Conservation (phyloP, 2,888 invertebrate genomes). For the Lasioglossum villosulum region DNA sequence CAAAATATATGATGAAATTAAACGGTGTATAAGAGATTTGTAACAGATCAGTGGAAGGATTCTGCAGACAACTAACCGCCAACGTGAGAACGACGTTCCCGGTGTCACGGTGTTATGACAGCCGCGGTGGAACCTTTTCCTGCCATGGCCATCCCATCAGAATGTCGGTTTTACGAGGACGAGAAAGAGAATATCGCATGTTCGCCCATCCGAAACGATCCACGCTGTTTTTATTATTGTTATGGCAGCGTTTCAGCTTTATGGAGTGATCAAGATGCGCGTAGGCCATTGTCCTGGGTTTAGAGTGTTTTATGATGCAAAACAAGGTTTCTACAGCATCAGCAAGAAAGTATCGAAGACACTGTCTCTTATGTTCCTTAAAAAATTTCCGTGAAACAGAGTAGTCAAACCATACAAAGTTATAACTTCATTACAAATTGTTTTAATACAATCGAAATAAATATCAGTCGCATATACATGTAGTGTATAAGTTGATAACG, state of each 20-base stretch:
- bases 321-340: slow-evolving; percentile 11
- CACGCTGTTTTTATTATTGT: slow-evolving; percentile 49
- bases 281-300: slow-evolving; percentile 25
- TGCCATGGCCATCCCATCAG: slow-evolving; percentile 80
- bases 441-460: too few species aligned
- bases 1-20: not conserved
- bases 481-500: too few species aligned
- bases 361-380: not conserved
- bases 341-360: not conserved
- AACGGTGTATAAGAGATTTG: slow-evolving; percentile 37
- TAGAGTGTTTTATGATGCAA: not conserved
- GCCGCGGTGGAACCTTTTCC: slow-evolving; percentile 80
- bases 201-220: slow-evolving; percentile 64
- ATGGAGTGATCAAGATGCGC: slow-evolving; percentile 48
- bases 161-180: slow-evolving; percentile 78
- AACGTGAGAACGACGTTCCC: slow-evolving; percentile 75
- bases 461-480: too few species aligned
- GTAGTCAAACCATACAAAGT: not conserved
- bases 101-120: slow-evolving; percentile 81
- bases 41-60: slow-evolving; percentile 53
- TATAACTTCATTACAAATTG: not conserved
- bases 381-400: not conserved
- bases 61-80: slow-evolving; percentile 55
- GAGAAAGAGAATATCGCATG: slow-evolving; percentile 82
- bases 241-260: slow-evolving; percentile 39